Evolutionary conservation across 2,113 vertebrate genomes (phyloP).

Genomic region (human): DNA sequence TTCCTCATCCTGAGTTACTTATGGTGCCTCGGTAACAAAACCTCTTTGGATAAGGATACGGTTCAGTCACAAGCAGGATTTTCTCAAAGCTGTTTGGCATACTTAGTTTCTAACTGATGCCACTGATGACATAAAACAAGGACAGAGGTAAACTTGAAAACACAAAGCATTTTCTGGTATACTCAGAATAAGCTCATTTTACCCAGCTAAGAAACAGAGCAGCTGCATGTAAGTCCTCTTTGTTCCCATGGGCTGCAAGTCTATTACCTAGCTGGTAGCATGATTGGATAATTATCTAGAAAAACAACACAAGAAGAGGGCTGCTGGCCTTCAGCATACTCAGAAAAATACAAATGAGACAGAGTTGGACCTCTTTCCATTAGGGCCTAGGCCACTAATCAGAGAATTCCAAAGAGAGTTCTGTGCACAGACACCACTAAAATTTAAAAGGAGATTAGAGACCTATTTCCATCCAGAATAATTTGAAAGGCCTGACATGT

Average conservation of each 20-base stretch:
- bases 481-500: conserved; percentile 49
- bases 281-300: not conserved
- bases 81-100: not conserved
- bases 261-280: not conserved
- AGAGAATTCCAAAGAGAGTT: conserved; percentile 51
- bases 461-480: conserved; percentile 48
- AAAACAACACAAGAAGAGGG: not conserved
- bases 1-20: not conserved
- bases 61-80: not conserved
- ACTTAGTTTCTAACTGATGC: not conserved
- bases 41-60: not conserved
- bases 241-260: not conserved
- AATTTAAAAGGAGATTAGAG: conserved; percentile 61
- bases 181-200: not conserved
- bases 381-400: not conserved
- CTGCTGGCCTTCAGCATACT: not conserved
- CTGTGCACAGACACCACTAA: conserved; percentile 17
- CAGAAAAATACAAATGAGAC: not conserved
- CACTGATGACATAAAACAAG: not conserved
- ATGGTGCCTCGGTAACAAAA: not conserved
- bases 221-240: not conserved
- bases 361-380: conserved; percentile 26
- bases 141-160: not conserved
- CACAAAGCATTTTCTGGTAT: not conserved
- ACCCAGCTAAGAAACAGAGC: not conserved